phyloP scores from a whole-genome alignment of 35 echinoderm and acorn worm species.

The Apostichopus japonicus region DNA sequence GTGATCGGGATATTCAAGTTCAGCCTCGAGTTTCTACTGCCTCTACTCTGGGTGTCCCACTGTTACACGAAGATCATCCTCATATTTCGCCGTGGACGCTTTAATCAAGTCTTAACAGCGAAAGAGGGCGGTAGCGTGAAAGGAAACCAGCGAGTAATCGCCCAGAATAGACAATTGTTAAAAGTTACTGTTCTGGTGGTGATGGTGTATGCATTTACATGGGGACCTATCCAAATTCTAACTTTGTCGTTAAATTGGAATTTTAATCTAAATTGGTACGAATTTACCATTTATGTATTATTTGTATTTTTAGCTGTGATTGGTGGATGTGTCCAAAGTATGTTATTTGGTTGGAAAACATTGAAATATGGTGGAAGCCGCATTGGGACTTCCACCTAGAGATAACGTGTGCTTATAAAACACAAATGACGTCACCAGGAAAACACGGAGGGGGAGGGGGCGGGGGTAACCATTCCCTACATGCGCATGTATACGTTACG shows the following conservation, averaged over 20 bases:
- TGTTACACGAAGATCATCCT: constrained; percentile 18
- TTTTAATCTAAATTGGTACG: neutral
- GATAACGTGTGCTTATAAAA: too few species aligned
- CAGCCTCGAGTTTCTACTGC: constrained; percentile 4
- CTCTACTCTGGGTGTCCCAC: constrained; percentile 4
- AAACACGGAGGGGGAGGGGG: too few species aligned
- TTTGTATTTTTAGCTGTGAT: constrained; percentile 13
- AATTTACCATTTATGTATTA: neutral
- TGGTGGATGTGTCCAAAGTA: constrained; percentile 29
- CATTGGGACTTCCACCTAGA: neutral
- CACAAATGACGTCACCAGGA: too few species aligned
- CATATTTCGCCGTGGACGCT: constrained; percentile 15
- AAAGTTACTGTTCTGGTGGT: constrained; percentile 12
- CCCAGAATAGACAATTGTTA: constrained; percentile 10
- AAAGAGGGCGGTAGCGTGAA: neutral
- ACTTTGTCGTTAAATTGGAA: constrained; percentile 6
- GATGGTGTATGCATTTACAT: constrained; percentile 32
- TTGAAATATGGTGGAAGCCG: neutral
- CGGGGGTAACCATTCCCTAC: too few species aligned
- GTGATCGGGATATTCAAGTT: neutral
- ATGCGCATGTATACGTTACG: too few species aligned
- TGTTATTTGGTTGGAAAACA: constrained; percentile 35
- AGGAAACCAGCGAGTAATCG: neutral
- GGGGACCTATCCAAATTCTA: constrained; percentile 42
- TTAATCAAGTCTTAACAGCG: neutral